Evolutionary conservation across 1,140 invertebrate genomes (phyloP).

Genomic region (Sarcophaga peregrina): DNA sequence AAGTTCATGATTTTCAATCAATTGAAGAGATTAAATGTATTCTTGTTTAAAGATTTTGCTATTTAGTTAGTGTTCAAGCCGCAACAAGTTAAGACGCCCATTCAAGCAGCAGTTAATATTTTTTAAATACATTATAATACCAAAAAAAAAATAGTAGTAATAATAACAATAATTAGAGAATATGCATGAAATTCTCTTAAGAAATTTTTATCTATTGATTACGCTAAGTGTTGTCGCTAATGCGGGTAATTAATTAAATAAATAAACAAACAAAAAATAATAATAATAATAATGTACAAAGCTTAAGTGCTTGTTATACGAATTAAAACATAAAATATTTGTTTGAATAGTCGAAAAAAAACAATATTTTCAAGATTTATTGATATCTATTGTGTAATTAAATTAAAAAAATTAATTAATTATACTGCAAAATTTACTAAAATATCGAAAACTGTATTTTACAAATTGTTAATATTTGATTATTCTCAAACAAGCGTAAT

Average conservation of each 20-base stretch:
- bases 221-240: constrained; percentile 4
- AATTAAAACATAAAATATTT: neutral
- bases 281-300: neutral
- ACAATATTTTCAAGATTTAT: neutral
- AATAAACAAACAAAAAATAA: constrained; percentile 23
- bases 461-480: too few relatives aligned
- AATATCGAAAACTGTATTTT: neutral
- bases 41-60: neutral
- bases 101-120: neutral
- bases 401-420: neutral
- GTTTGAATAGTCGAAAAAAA: neutral
- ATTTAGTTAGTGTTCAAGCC: neutral
- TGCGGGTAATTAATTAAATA: constrained; percentile 29
- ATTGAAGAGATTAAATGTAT: constrained; percentile 1
- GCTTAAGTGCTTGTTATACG: neutral
- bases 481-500: too few relatives aligned
- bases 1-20: neutral
- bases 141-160: too few relatives aligned
- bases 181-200: constrained; percentile 17
- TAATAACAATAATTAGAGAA: neutral
- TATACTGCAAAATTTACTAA: neutral
- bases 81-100: neutral
- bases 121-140: neutral
- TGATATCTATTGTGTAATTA: too few relatives aligned
- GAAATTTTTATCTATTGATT: constrained; percentile 26